Conservation (phyloP, 2,888 invertebrate species). For the Escarpia spicata region DNA sequence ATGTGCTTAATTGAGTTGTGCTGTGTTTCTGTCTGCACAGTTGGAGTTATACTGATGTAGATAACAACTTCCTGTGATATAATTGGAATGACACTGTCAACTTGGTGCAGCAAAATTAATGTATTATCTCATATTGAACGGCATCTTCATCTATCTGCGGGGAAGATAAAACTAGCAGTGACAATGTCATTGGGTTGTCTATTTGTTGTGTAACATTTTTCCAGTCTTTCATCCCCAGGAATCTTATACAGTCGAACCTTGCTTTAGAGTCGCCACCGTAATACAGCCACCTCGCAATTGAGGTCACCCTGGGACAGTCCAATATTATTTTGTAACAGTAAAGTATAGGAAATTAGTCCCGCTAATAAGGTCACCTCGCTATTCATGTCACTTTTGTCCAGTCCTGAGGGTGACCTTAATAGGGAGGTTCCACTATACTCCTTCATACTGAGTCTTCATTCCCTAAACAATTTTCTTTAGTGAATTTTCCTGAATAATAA, state of each 20-base stretch:
- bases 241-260: not conserved
- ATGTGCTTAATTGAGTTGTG: not conserved
- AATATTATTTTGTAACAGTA: too few relatives aligned
- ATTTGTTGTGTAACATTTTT: not conserved
- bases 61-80: not conserved
- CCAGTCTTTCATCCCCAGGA: not conserved
- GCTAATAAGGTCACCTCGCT: too few relatives aligned
- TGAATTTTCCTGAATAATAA: not conserved
- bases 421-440: too few relatives aligned
- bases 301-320: too few relatives aligned
- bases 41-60: not conserved
- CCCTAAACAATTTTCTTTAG: not conserved
- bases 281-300: too few relatives aligned
- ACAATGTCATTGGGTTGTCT: not conserved
- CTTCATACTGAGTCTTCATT: not conserved
- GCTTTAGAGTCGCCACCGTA: too few relatives aligned
- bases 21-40: not conserved
- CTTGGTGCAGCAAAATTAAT: not conserved
- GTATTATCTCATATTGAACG: not conserved
- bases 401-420: too few relatives aligned
- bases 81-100: conserved; percentile 7
- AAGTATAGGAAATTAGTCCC: too few relatives aligned
- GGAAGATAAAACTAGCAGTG: not conserved
- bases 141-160: not conserved
- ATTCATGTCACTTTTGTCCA: too few relatives aligned